Evolutionary conservation across 1,140 invertebrate genomes (phyloP), one percentile per base, ranked within the genome.

Genomic region (Pachypeltis micranthus): DNA sequence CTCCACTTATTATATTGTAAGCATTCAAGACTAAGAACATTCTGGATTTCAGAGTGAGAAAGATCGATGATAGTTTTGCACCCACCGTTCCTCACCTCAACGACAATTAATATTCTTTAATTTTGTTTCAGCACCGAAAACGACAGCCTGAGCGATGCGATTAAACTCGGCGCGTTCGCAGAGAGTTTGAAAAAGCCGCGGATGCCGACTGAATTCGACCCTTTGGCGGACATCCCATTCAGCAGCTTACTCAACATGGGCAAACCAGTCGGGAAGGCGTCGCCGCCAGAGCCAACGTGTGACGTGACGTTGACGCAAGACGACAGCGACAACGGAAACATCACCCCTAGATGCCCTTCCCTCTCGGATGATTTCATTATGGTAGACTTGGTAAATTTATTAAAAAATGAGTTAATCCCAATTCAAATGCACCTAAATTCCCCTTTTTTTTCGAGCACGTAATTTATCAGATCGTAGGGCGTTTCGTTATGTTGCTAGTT

Each of bases 321-420:
- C 2, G 75, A 78, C 63, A 73, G 70, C 62, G 74, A 74, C 62
- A 80, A 80, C 65, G 76, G 77, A 59, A 80, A 80, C 65, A 70
- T 70, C 28, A 73, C 69, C 27, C 70, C 72, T 72, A 64, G 71
- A 73, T 66, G 75, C 75, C 21, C 73, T 7, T 28, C 63, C 39
- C 58, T 63, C 62, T 54, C 14, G 34, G 83, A 85, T 67, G 84
- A 85, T 74, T 87, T 86, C 80, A 85, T 86, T 73, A 83, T 86
- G 80, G 82, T 86, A 75, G 84, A 86, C 75, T 79, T 84, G 81
- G 82, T 84, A 80, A 81, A 77, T 79, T 51, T 51, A 51, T 21
- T 51, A 16, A 51, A 51, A 51, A 51, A n/a, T n/a, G n/a, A n/a
- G n/a, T n/a, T n/a, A n/a, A n/a, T n/a, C n/a, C n/a, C n/a, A n/a